Conservation (phyloP, 2,888 invertebrate species). For the Ennomos erosarius region DNA sequence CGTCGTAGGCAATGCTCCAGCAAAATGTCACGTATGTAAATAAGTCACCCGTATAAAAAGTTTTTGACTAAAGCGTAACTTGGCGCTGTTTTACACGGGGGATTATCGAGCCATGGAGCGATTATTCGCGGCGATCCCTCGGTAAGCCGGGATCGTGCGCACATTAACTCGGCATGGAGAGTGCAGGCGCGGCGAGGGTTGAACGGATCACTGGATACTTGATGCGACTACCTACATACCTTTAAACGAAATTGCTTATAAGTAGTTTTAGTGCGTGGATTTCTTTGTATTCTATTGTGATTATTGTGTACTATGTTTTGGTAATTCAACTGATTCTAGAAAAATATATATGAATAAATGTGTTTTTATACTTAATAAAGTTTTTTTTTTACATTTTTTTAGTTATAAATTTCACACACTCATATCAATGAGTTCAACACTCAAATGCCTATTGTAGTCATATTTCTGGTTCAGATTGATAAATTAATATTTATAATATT, state of each 20-base stretch:
- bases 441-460: no score
- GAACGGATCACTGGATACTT: conserved; percentile 28
- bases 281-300: no score
- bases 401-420: no score
- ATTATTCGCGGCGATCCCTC: conserved; percentile 68
- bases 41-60: conserved; percentile 47
- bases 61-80: conserved; percentile 59
- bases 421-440: no score
- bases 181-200: conserved; percentile 35
- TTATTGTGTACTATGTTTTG: no score
- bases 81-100: conserved; percentile 69
- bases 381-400: no score
- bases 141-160: conserved; percentile 71
- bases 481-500: no score
- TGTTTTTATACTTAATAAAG: no score
- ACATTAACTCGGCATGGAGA: conserved; percentile 44
- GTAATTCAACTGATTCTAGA: no score
- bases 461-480: no score
- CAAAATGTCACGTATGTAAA: conserved; percentile 31
- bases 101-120: conserved; percentile 75
- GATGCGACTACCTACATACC: conserved; percentile 9
- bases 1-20: neutral
- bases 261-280: no score
- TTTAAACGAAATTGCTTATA: neutral
- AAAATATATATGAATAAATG: no score